Conservation (phyloP, 2,113 vertebrate genomes). For the Scalopus aquaticus region DNA sequence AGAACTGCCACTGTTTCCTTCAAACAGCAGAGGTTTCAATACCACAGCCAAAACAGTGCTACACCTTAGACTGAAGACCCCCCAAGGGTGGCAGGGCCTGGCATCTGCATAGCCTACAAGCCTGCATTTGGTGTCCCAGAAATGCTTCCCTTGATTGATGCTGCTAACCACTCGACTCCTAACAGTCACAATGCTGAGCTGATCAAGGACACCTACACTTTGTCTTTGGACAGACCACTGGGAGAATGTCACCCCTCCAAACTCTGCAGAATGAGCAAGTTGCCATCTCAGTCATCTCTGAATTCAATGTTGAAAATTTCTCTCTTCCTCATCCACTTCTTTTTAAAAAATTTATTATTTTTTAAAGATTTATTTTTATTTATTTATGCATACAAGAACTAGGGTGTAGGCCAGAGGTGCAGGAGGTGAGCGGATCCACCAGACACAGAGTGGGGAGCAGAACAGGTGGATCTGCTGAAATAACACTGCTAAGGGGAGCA, state of each 20-base stretch:
- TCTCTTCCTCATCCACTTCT: not conserved
- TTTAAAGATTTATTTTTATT: no score
- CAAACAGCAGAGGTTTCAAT: not conserved
- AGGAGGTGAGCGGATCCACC: no score
- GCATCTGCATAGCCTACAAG: no score
- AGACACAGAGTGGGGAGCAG: no score
- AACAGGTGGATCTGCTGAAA: no score
- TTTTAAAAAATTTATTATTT: no score
- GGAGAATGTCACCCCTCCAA: rapidly evolving
- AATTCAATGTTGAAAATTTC: not conserved
- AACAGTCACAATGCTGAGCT: not conserved
- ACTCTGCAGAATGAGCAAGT: rapidly evolving
- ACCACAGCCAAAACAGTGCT: not conserved
- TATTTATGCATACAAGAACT: no score
- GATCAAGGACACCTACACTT: no score
- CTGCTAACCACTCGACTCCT: not conserved
- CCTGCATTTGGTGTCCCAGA: not conserved
- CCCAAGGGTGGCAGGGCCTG: not conserved
- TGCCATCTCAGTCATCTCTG: rapidly evolving
- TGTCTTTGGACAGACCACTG: no score
- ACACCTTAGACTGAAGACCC: rapidly evolving
- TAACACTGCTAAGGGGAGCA: no score
- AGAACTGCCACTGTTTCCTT: not conserved
- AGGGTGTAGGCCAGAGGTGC: no score
- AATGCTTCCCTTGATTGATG: not conserved